Base-by-base conservation (phyloP, 2,888 invertebrate genomes). In the Agrochola lychnidis region DNA sequence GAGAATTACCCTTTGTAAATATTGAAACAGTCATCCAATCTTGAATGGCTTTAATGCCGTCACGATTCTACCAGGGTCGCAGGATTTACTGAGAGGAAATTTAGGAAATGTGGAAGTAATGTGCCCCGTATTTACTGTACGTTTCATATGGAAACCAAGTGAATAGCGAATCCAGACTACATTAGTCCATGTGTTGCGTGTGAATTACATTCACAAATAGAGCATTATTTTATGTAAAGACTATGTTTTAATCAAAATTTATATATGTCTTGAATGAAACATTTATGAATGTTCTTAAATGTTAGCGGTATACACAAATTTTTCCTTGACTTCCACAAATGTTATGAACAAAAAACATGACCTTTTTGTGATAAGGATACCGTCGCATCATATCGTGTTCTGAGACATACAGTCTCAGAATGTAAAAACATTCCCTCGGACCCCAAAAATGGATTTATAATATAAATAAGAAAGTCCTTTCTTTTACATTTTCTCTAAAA, bases 1-100 rank as follows among this genome's bases (percentile, higher is more conserved):
- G 72, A 81, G 76, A 85, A 86, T 79, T 77, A 84, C 76, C 63
- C 69, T 73, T 76, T 79, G 78, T 83, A 81, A 86, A 85, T 86
- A 86, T 86, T 84, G 70, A 75, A 86, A 81, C 68, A 87, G 74
- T 75, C 74, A 81, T 86, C 53, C 70, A 81, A 84, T 81, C 74
- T 84, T 73, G 75, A 75, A 84, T 76, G 72, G 73, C 68, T 81
- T 81, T 83, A 83, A 85, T 77, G 73, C 40, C 61, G 69, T 76
- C 76, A 68, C 74, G 48, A 62, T 64, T 79, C 64, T 73, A 64
- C 72, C 68, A 80, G 73, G 79, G 64, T 14, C 36, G 70, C 69
- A 71, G 70, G 74, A 75, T 69, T 73, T 72, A 64, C 73, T 42
- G 36, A 53, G 64, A 72, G 63, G 61, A 63, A 61, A 68, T 76